Conservation (phyloP, 2,797 vertebrate genomes). For the Heteromormyrus szaboi region DNA sequence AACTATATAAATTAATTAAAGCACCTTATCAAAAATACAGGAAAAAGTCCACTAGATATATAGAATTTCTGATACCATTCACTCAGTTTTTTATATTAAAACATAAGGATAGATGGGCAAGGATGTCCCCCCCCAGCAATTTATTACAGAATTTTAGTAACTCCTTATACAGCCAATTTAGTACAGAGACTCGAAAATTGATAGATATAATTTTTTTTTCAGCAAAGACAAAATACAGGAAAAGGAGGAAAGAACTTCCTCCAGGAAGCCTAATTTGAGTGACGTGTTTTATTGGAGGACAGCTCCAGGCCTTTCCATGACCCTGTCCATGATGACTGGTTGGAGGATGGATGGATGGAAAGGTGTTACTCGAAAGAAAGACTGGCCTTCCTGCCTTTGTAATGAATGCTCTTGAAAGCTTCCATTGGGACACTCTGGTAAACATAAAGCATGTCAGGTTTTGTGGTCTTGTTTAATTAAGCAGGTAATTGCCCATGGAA, state of each 20-base stretch:
- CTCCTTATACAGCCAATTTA: neutral
- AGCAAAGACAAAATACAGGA: neutral
- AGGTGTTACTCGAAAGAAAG: slow-evolving; percentile 33
- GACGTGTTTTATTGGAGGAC: neutral
- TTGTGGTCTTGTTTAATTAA: slow-evolving; percentile 50
- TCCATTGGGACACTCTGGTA: slow-evolving; percentile 52
- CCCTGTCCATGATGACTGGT: neutral
- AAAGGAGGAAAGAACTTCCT: neutral
- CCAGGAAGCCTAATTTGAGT: neutral
- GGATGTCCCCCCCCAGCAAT: neutral
- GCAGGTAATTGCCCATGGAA: slow-evolving; percentile 51
- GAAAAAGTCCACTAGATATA: neutral
- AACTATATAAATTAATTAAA: neutral
- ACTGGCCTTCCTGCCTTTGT: slow-evolving; percentile 26
- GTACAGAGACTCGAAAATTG: neutral
- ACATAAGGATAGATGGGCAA: neutral
- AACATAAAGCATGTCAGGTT: slow-evolving; percentile 44
- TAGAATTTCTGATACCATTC: neutral
- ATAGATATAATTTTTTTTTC: neutral
- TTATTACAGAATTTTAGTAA: neutral
- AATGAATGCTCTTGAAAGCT: slow-evolving; percentile 53
- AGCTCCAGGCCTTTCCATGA: neutral
- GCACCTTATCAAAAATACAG: neutral
- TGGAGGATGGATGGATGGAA: neutral
- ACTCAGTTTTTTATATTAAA: neutral